Evolutionary conservation across 2,797 vertebrate genomes (phyloP).

Genomic region (Ctenochaetus hawaiiensis): DNA sequence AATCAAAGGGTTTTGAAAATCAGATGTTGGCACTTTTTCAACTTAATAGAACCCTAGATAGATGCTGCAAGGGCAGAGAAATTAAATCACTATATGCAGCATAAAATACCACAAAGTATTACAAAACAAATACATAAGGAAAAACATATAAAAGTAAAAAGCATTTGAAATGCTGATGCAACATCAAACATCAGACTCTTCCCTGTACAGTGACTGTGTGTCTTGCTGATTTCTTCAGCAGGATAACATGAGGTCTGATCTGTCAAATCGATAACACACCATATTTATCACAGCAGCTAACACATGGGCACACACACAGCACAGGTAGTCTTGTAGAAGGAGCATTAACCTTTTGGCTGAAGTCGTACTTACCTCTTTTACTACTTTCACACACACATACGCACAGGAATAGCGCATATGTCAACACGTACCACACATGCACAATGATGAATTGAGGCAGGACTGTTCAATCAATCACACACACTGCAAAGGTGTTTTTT

Average conservation of each 20-base stretch:
- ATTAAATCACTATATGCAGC: not conserved
- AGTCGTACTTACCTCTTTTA: conserved; percentile 16
- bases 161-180: not conserved
- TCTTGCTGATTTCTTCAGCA: conserved; percentile 30
- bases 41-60: too few species aligned
- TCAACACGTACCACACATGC: conserved; percentile 6
- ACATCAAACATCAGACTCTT: not conserved
- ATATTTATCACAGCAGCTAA: conserved; percentile 58
- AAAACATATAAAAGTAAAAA: not conserved
- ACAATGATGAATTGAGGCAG: conserved; percentile 54
- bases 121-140: not conserved
- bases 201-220: conserved; percentile 6
- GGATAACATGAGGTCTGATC: conserved; percentile 50
- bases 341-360: conserved; percentile 50
- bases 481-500: conserved; percentile 14
- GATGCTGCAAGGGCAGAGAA: not conserved
- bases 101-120: not conserved
- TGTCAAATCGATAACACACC: conserved; percentile 58
- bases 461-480: conserved; percentile 40
- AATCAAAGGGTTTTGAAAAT: too few species aligned
- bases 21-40: too few species aligned
- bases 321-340: conserved; percentile 48
- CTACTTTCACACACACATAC: conserved; percentile 7
- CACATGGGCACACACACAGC: conserved; percentile 13
- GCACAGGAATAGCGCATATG: conserved; percentile 7